These are phyloP conservation scores for Stenopsyche tienmushanensis DNA, from an alignment of 1,140 invertebrate genomes.

Conservation along the genomic window DNA sequence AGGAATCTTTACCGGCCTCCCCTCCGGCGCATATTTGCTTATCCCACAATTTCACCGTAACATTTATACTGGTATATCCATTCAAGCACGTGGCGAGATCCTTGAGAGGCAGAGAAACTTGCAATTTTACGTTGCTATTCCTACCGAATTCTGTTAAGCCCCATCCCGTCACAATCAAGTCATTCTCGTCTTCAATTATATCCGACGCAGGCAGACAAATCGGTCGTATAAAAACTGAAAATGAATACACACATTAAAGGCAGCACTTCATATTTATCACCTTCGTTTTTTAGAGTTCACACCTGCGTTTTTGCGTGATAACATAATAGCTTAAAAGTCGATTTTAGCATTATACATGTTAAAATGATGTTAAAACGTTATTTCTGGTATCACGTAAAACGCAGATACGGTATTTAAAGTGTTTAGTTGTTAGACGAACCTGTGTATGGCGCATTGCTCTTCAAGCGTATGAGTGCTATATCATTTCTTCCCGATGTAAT, in stretches of 20 bases:
- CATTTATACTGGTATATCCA: conserved; percentile 22
- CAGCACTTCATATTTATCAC: too few relatives aligned
- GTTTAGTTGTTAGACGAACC: too few relatives aligned
- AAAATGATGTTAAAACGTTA: too few relatives aligned
- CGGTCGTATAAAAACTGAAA: conserved; percentile 31
- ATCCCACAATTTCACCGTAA: conserved; percentile 50
- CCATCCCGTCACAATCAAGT: conserved; percentile 68
- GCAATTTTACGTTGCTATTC: conserved; percentile 48
- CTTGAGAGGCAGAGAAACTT: conserved; percentile 43
- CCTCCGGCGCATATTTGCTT: conserved; percentile 68
- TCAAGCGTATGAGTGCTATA: conserved; percentile 46
- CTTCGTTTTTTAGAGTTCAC: too few relatives aligned
- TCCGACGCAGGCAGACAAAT: conserved; percentile 24
- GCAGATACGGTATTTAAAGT: too few relatives aligned
- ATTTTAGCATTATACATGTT: too few relatives aligned
- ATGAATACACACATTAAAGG: neutral
- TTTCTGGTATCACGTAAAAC: too few relatives aligned
- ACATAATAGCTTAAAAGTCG: too few relatives aligned
- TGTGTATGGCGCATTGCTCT: conserved; percentile 12
- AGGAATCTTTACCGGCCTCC: conserved; percentile 64
- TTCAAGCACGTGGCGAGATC: conserved; percentile 28
- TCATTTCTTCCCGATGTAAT: conserved; percentile 44
- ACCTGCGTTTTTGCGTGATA: too few relatives aligned
- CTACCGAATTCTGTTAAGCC: conserved; percentile 55
- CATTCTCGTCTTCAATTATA: neutral